Base-by-base conservation (phyloP, 1,140 invertebrate species). In the Hycleus phaleratus region DNA sequence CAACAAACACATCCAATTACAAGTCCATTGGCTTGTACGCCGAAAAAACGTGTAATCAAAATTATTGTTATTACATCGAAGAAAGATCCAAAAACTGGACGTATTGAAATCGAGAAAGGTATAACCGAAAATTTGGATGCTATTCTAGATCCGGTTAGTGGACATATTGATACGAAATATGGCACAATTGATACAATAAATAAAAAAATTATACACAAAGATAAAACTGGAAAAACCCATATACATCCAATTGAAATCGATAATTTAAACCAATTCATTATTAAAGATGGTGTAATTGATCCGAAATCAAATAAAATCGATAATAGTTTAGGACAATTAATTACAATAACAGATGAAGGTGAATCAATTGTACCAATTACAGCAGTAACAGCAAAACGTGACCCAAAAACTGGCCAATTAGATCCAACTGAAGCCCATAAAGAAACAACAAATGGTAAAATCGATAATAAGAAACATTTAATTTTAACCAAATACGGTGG, bases 21-120 rank as follows among this genome's bases (percentile, higher is more conserved):
- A 9, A 81, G 79, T 0, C 73, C 82, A 56, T 77, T 82, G 11
- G 79, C 80, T 63, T 73, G 79, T 18, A 78, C 80, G 53, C 68
- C 78, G 1, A 84, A 84, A 70, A 84, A 81, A 68, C 80, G 82
- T 42, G 71, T 83, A 2, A 80, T 85, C 39, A 85, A 85, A 70
- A 82, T 85, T 46, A 81, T 81, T 74, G 78, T 84, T 11, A 80
- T 84, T 49, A 83, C 81, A 26, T 81, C 81, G 0, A 81, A 79
- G 68, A 75, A 82, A 25, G 83, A 85, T 73, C 80, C 82, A 3
- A 79, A 81, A 52, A 80, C 80, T 4, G 83, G 82, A 59, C 78
- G 80, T 68, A 78, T 83, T 38, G 81, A 84, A 70, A 80, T 79
- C 1, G 83, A 85, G 67, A 79, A 76, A 66, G 81, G 81, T 56